phyloP scores from a whole-genome alignment of 2,113 vertebrate species.

The Pogonocichla stellata region DNA sequence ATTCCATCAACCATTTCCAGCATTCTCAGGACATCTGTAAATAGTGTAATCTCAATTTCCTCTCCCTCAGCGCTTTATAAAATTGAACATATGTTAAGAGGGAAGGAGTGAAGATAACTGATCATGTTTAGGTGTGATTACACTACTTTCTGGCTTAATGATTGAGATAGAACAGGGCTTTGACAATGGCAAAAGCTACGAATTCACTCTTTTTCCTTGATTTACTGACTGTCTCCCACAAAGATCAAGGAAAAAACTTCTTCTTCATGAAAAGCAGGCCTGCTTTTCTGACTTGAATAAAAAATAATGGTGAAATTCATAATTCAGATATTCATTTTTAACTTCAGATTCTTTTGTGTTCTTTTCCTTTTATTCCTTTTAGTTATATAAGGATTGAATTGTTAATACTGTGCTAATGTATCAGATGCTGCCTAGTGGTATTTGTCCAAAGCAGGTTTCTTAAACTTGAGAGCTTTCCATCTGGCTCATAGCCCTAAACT shows the following conservation, averaged over 20 bases:
- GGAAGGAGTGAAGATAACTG: constrained; percentile 6
- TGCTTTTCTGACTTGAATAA: neutral
- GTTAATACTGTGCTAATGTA: neutral
- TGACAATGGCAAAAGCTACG: neutral
- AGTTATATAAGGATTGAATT: neutral
- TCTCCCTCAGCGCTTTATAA: constrained; percentile 47
- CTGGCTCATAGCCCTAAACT: neutral
- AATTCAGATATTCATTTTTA: neutral
- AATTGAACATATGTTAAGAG: neutral
- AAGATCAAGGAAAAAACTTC: neutral
- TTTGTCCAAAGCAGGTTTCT: neutral
- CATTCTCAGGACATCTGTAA: constrained; percentile 44
- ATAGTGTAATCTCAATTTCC: constrained; percentile 54
- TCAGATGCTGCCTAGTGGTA: neutral
- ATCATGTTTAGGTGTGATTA: neutral
- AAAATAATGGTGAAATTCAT: neutral
- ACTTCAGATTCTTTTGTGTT: neutral
- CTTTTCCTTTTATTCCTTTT: neutral
- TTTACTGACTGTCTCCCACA: neutral
- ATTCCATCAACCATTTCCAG: constrained; percentile 51
- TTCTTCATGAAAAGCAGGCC: neutral
- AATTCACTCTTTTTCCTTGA: neutral
- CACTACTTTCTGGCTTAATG: neutral
- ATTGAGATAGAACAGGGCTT: neutral
- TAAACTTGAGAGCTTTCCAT: neutral